A percentile compares a stretch with the other conserved stretches of the same genome.
phyloP scores from a whole-genome alignment of 2,797 vertebrate species.

The Phalloptychus januarius region DNA sequence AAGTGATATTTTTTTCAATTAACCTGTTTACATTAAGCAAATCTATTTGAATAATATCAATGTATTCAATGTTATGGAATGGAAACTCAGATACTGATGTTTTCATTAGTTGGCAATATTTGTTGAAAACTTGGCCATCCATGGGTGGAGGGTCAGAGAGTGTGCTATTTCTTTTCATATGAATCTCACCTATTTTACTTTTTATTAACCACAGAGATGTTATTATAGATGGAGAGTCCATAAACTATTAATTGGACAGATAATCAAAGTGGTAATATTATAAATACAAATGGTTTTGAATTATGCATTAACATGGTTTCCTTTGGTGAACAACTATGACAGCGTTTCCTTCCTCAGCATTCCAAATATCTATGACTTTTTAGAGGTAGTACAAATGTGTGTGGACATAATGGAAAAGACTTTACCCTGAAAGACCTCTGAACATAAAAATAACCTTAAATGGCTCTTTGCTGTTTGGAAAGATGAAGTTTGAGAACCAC shows the following conservation, averaged over 20 bases:
- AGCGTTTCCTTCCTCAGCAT: conserved; percentile 37
- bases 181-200: conserved; percentile 3
- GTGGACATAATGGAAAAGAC: background rate
- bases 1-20: too few relatives aligned
- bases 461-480: background rate
- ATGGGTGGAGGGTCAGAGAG: background rate
- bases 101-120: background rate
- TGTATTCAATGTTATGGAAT: too few relatives aligned
- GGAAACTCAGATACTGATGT: background rate
- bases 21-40: too few relatives aligned
- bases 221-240: conserved; percentile 9
- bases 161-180: conserved; percentile 19
- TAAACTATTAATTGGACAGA: conserved; percentile 31
- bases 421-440: background rate
- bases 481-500: background rate
- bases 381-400: conserved; percentile 9
- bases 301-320: conserved; percentile 29
- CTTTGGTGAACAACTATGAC: conserved; percentile 31
- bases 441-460: background rate
- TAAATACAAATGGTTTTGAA: conserved; percentile 40
- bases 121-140: background rate
- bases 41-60: too few relatives aligned
- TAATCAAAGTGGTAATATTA: conserved; percentile 35
- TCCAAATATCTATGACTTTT: conserved; percentile 42
- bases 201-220: conserved; percentile 21